A percentile compares a stretch with the other conserved stretches of the same genome.
Conservation (phyloP, 2,113 vertebrate species). For the Cynoglossus semilaevis region DNA sequence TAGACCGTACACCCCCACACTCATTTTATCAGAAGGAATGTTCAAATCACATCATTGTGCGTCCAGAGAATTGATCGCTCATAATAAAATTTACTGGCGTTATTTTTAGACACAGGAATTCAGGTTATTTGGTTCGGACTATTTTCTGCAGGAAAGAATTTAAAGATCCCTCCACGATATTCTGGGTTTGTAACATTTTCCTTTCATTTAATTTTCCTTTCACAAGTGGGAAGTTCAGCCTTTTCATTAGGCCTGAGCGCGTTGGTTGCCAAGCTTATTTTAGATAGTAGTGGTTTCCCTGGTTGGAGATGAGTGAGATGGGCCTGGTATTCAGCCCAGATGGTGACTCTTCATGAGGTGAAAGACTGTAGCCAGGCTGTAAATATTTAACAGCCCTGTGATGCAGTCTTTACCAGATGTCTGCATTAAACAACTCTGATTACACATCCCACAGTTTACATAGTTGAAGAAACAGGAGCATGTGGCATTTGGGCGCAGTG, state of each 20-base stretch:
- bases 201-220: constrained; percentile 42
- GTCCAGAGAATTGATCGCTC: not conserved
- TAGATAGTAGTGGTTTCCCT: constrained; percentile 59
- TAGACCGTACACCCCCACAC: constrained; percentile 6
- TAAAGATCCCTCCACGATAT: constrained; percentile 13
- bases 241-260: constrained; percentile 40
- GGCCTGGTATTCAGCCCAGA: constrained; percentile 70
- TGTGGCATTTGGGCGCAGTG: constrained; percentile 68
- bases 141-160: constrained; percentile 27
- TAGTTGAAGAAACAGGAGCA: constrained; percentile 80
- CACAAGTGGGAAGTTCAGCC: constrained; percentile 37
- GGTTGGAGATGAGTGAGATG: constrained; percentile 54
- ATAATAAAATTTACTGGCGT: too few species aligned
- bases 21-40: constrained; percentile 58
- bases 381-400: constrained; percentile 76
- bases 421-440: constrained; percentile 81
- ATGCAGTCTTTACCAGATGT: constrained; percentile 77
- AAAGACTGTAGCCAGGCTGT: constrained; percentile 76
- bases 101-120: constrained; percentile 36
- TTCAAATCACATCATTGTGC: constrained; percentile 26
- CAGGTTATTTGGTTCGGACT: constrained; percentile 10
- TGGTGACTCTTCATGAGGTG: constrained; percentile 74
- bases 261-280: constrained; percentile 54
- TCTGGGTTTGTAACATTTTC: constrained; percentile 43
- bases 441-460: constrained; percentile 81